Evolutionary conservation across 2,113 vertebrate species (phyloP).

Genomic region (Geococcyx californianus): DNA sequence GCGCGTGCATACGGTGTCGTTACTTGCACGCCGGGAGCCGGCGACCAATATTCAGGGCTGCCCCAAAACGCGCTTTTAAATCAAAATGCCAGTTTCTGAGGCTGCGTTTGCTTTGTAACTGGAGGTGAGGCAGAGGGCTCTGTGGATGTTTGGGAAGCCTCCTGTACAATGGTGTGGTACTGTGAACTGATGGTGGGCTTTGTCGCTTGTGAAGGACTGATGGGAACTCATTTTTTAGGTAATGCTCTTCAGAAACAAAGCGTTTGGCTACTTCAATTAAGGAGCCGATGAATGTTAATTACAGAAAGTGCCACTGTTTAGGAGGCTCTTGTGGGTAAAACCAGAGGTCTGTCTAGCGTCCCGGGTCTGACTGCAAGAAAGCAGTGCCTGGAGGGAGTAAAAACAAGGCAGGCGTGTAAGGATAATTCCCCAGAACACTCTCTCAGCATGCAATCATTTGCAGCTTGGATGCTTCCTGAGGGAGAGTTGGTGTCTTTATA

Average conservation of each 20-base stretch:
- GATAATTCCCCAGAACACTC: background rate
- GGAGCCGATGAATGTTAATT: background rate
- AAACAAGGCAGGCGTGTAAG: background rate
- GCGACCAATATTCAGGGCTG: background rate
- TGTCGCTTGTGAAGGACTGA: background rate
- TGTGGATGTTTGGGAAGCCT: background rate
- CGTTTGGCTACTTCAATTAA: background rate
- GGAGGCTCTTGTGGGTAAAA: background rate
- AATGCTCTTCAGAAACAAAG: background rate
- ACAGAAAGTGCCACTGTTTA: background rate
- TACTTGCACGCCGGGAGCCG: background rate
- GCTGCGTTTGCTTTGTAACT: background rate
- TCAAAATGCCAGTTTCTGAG: background rate
- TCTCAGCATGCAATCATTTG: background rate
- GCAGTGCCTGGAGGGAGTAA: background rate
- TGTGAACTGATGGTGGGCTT: background rate
- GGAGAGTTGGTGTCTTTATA: background rate
- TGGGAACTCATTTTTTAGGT: background rate
- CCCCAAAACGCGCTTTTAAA: slow-evolving; percentile 3
- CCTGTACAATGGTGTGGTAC: fast-evolving
- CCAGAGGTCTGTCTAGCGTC: background rate
- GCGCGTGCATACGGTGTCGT: background rate
- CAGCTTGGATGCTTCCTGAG: background rate
- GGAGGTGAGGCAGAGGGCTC: background rate
- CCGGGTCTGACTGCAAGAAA: background rate